phyloP scores from a whole-genome alignment of 2,797 vertebrate species.

The Gallinago solitaria region DNA sequence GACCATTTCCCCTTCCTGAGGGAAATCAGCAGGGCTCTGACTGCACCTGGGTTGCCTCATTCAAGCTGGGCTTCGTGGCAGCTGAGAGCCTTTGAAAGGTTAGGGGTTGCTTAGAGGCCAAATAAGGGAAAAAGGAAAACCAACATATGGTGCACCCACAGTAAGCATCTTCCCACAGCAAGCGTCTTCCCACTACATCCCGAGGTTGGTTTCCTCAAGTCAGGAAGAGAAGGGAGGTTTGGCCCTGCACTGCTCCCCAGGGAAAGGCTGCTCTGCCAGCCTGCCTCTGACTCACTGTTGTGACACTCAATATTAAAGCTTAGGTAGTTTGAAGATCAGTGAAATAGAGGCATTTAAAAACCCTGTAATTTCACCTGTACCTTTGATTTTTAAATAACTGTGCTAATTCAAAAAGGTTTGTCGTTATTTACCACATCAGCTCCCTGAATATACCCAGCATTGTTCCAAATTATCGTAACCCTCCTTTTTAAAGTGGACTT shows the following conservation, averaged over 20 bases:
- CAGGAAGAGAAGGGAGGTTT: background rate
- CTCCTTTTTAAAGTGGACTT: slow-evolving; percentile 43
- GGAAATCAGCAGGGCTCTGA: background rate
- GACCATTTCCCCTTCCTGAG: rapidly evolving
- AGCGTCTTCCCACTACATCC: background rate
- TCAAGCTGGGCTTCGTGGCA: background rate
- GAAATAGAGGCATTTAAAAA: slow-evolving; percentile 11
- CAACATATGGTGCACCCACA: rapidly evolving
- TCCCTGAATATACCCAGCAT: background rate
- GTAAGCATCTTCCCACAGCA: background rate
- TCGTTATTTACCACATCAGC: background rate
- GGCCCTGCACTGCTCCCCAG: background rate
- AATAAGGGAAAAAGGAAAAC: background rate
- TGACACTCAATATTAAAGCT: slow-evolving; percentile 43
- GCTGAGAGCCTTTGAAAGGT: background rate
- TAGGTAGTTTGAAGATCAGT: background rate
- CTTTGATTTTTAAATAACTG: slow-evolving; percentile 50
- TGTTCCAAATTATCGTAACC: background rate
- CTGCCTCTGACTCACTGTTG: slow-evolving; percentile 63
- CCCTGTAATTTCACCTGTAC: background rate
- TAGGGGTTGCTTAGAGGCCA: background rate
- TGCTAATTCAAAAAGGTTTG: background rate
- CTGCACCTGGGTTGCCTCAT: background rate
- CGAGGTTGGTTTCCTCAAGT: background rate
- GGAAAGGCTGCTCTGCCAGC: slow-evolving; percentile 30